These are phyloP conservation scores for Yponomeuta plumbellus DNA, from an alignment of 2,888 invertebrate genomes.

Conservation along the genomic window DNA sequence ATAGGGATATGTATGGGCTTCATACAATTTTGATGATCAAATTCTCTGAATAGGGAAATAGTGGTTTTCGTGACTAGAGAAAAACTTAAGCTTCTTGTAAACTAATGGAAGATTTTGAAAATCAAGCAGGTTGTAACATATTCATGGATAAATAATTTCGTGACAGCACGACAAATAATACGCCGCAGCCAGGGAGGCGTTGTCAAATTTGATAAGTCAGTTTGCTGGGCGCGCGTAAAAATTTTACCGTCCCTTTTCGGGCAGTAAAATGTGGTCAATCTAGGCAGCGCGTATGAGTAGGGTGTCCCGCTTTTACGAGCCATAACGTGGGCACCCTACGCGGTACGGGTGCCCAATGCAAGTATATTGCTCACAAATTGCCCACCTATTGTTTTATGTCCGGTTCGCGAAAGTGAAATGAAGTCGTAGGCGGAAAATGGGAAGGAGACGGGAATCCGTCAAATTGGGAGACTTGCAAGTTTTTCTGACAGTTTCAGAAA, in stretches of 20 bases:
- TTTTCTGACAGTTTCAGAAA: neutral
- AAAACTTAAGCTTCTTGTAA: no score
- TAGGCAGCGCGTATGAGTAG: conserved; percentile 30
- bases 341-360: conserved; percentile 19
- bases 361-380: conserved; percentile 24
- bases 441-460: neutral
- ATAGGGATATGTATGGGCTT: no score
- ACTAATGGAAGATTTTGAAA: no score
- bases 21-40: no score
- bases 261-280: conserved; percentile 56
- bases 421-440: conserved; percentile 9
- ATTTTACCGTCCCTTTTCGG: conserved; percentile 48
- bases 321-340: conserved; percentile 42
- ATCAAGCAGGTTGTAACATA: no score
- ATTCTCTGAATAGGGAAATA: no score
- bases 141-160: no score
- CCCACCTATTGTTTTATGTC: conserved; percentile 23
- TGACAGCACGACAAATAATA: neutral
- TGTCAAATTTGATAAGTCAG: conserved; percentile 9
- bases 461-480: neutral
- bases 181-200: neutral
- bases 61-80: no score
- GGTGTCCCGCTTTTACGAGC: conserved; percentile 42
- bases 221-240: neutral
- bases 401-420: conserved; percentile 20